Conservation (phyloP, 2,888 invertebrate genomes). For the Therioaphis trifolii region DNA sequence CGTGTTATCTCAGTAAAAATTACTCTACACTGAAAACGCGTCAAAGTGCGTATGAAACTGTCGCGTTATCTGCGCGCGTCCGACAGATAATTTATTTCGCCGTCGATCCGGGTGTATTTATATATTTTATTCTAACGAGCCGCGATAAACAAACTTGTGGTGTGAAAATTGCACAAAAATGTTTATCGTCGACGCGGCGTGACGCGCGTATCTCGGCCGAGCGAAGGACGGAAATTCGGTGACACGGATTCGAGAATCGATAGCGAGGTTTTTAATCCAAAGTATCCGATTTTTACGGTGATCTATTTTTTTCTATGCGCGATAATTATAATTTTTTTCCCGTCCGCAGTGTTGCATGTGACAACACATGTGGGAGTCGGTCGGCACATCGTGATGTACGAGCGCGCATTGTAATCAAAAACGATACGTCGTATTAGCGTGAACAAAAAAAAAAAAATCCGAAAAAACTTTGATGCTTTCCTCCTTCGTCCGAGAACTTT, state of each 20-base stretch:
- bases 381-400: background rate
- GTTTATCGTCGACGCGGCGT: no score
- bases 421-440: background rate
- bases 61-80: no score
- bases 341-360: background rate
- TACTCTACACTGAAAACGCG: background rate
- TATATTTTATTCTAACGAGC: no score
- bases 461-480: background rate
- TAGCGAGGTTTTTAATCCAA: background rate
- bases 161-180: no score
- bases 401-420: slow-evolving; percentile 37
- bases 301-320: background rate
- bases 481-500: slow-evolving; percentile 8
- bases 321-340: slow-evolving; percentile 15
- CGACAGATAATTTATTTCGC: no score
- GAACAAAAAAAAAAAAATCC: slow-evolving; percentile 30
- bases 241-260: background rate
- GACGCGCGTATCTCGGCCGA: no score
- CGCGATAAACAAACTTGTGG: no score
- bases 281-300: background rate
- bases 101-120: no score
- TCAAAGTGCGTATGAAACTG: slow-evolving; percentile 4
- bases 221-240: background rate
- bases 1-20: slow-evolving; percentile 10
- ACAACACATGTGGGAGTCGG: no score